Percentiles rank a stretch among this genome's conserved stretches.
Conservation (phyloP, 1,140 invertebrate genomes). For the Laupala kohalensis region DNA sequence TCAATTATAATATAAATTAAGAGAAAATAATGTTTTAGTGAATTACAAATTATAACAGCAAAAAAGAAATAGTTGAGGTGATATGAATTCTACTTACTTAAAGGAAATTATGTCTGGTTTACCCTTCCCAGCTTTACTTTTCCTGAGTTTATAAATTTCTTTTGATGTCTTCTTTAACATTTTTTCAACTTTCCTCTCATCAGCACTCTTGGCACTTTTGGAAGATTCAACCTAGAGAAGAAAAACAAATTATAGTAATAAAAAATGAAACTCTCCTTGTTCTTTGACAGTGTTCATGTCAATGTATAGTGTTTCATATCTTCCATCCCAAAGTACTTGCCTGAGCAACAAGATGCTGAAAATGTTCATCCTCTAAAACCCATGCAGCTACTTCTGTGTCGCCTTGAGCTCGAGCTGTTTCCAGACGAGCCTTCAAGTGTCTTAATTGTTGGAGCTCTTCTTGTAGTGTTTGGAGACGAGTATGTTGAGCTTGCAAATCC, state of each 20-base stretch:
- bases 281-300: background rate
- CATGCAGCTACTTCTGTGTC: slow-evolving; percentile 67
- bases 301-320: background rate
- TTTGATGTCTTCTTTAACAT: slow-evolving; percentile 73
- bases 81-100: slow-evolving; percentile 69
- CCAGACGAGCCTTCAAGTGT: slow-evolving; percentile 51
- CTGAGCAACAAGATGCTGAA: slow-evolving; percentile 60
- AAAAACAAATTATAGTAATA: background rate
- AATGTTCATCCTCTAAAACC: slow-evolving; percentile 74
- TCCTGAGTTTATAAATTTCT: slow-evolving; percentile 79
- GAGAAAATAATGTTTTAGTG: no score
- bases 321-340: slow-evolving; percentile 21
- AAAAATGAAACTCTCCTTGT: background rate
- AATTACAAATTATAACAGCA: no score
- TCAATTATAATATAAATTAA: background rate
- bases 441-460: slow-evolving; percentile 70
- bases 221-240: slow-evolving; percentile 29
- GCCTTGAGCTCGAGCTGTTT: slow-evolving; percentile 54
- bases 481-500: slow-evolving; percentile 80
- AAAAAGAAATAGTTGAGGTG: no score
- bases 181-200: slow-evolving; percentile 65
- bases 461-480: slow-evolving; percentile 61
- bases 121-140: slow-evolving; percentile 73
- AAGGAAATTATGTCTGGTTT: slow-evolving; percentile 85
- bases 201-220: slow-evolving; percentile 47